Evolutionary conservation across 2,888 invertebrate genomes (phyloP).

Genomic region (Tipula unca): DNA sequence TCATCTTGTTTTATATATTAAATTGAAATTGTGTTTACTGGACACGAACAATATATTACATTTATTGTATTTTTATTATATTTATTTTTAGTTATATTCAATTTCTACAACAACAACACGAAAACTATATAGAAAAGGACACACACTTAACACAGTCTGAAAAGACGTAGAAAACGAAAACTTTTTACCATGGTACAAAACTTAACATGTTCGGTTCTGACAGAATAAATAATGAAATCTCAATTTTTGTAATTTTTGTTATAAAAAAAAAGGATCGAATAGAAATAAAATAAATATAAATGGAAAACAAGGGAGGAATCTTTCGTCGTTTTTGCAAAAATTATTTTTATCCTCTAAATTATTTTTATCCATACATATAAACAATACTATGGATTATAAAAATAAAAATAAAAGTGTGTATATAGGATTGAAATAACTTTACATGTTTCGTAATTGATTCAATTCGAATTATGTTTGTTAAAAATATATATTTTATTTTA

Average conservation of each 20-base stretch:
- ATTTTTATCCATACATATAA: background rate
- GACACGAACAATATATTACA: slow-evolving; percentile 21
- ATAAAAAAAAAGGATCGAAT: background rate
- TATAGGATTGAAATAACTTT: background rate
- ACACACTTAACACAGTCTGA: background rate
- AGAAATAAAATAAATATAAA: background rate
- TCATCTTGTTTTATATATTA: slow-evolving; percentile 2
- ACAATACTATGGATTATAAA: background rate
- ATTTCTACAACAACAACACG: background rate
- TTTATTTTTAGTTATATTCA: background rate
- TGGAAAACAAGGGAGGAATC: background rate
- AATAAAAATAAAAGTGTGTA: background rate
- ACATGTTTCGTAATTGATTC: background rate
- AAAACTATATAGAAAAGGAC: background rate
- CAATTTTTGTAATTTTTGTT: background rate
- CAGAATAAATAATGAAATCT: slow-evolving; percentile 18
- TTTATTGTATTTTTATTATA: slow-evolving; percentile 21
- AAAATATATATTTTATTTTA: too few relatives aligned
- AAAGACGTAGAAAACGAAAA: background rate
- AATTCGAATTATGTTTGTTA: too few relatives aligned
- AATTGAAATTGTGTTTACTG: slow-evolving; percentile 20
- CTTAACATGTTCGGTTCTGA: background rate
- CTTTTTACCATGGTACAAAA: background rate
- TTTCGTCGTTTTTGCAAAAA: background rate
- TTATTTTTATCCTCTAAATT: background rate